phyloP scores from a whole-genome alignment of 2,113 vertebrate genomes.

The Triplophysa rosa region DNA sequence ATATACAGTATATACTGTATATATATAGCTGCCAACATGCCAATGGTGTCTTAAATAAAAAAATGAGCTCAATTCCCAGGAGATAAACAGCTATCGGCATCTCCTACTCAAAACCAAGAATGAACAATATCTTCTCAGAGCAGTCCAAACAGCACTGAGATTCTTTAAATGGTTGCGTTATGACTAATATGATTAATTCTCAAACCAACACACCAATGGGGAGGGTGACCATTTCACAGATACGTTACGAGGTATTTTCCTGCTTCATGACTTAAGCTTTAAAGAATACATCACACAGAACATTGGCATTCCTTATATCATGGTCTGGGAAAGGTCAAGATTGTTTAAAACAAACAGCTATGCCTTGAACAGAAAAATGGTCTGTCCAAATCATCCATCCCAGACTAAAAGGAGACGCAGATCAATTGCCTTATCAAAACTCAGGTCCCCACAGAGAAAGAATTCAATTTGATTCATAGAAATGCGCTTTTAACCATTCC shows the following conservation, averaged over 20 bases:
- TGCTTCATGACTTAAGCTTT: neutral
- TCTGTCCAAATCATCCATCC: neutral
- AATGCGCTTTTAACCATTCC: slow-evolving; percentile 20
- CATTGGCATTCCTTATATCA: neutral
- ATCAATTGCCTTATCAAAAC: neutral
- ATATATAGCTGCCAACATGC: neutral
- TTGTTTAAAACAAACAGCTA: neutral
- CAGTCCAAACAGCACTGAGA: slow-evolving; percentile 60
- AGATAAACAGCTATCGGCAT: slow-evolving; percentile 35
- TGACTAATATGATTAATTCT: slow-evolving; percentile 55
- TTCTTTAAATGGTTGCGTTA: slow-evolving; percentile 58
- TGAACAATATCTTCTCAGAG: slow-evolving; percentile 25
- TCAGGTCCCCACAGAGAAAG: neutral
- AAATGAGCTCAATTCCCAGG: slow-evolving; percentile 39
- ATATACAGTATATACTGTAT: no score
- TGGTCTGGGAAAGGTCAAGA: neutral
- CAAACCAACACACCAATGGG: neutral
- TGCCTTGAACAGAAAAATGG: neutral
- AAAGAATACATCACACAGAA: neutral
- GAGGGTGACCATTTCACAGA: neutral
- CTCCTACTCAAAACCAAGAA: slow-evolving; percentile 46
- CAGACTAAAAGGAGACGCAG: neutral
- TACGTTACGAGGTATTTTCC: neutral
- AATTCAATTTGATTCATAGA: slow-evolving; percentile 37
- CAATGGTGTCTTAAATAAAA: slow-evolving; percentile 14